These are phyloP conservation scores for Platyscapa corneri DNA, from an alignment of 1,140 invertebrate species.

Conservation along the genomic window DNA sequence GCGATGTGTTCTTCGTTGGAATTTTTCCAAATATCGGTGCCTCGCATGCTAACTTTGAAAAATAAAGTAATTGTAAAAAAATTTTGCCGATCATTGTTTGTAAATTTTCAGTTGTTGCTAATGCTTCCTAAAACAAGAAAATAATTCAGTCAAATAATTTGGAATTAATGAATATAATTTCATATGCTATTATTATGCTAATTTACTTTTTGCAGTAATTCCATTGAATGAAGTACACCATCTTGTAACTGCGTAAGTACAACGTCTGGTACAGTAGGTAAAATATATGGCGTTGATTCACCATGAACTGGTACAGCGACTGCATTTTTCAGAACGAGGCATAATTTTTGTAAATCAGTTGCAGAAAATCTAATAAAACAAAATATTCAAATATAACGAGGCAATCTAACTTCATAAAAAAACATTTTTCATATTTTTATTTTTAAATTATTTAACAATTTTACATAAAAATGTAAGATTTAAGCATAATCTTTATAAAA, in stretches of 20 bases:
- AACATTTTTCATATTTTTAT: too few species aligned
- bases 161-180: not conserved
- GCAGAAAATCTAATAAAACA: conserved; percentile 78
- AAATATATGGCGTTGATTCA: conserved; percentile 87
- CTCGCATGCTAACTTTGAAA: conserved; percentile 83
- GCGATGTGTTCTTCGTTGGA: conserved; percentile 74
- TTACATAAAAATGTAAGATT: not conserved
- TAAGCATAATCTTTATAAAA: not conserved
- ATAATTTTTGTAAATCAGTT: conserved; percentile 86
- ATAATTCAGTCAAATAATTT: not conserved
- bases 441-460: too few species aligned
- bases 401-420: not conserved
- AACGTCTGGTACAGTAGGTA: conserved; percentile 83
- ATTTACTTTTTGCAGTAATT: conserved; percentile 82
- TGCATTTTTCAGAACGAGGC: conserved; percentile 84
- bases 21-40: conserved; percentile 80
- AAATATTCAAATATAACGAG: not conserved
- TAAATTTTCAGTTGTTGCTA: conserved; percentile 79
- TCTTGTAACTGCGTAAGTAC: conserved; percentile 89
- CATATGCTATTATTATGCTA: not conserved
- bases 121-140: conserved; percentile 78
- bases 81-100: conserved; percentile 85
- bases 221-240: conserved; percentile 86
- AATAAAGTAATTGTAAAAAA: conserved; percentile 86
- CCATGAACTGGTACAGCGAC: conserved; percentile 88